phyloP scores from a whole-genome alignment of 2,797 vertebrate genomes.

The Trachops cirrhosus region DNA sequence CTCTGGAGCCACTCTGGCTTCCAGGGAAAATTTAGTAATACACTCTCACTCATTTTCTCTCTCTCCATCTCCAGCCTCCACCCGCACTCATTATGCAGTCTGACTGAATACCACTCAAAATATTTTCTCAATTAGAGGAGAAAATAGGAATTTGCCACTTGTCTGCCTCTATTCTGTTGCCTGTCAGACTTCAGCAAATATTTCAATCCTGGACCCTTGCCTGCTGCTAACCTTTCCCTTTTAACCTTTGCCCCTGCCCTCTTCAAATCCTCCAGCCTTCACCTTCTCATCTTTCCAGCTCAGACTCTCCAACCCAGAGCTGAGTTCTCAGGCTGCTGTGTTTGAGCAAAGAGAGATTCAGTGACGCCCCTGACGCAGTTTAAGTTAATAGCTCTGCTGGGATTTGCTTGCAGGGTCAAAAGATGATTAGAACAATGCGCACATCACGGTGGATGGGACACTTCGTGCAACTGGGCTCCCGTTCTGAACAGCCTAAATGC shows the following conservation, averaged over 20 bases:
- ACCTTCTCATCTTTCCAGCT: slow-evolving; percentile 72
- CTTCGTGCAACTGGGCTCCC: background rate
- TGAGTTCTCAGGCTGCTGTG: background rate
- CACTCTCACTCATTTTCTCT: slow-evolving; percentile 12
- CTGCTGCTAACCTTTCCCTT: slow-evolving; percentile 76
- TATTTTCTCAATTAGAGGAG: slow-evolving; percentile 84
- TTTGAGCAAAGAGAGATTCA: background rate
- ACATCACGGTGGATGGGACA: background rate
- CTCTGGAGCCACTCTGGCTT: background rate
- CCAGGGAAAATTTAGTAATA: slow-evolving; percentile 13
- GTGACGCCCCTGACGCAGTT: background rate
- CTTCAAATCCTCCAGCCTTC: slow-evolving; percentile 77
- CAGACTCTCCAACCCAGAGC: background rate
- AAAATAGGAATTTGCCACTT: slow-evolving; percentile 86
- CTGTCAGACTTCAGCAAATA: slow-evolving; percentile 85
- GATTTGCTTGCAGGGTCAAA: background rate
- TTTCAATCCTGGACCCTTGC: slow-evolving; percentile 81
- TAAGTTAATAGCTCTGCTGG: background rate
- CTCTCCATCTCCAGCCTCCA: slow-evolving; percentile 21
- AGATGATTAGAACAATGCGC: background rate
- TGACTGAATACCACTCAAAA: slow-evolving; percentile 82
- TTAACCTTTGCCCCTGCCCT: slow-evolving; percentile 81
- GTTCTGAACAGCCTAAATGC: accelerated
- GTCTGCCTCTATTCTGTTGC: slow-evolving; percentile 84
- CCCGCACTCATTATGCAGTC: slow-evolving; percentile 70